A percentile compares a stretch with the other conserved stretches of the same genome.
phyloP scores from a whole-genome alignment of 2,797 vertebrate genomes.

The Balearica regulorum region DNA sequence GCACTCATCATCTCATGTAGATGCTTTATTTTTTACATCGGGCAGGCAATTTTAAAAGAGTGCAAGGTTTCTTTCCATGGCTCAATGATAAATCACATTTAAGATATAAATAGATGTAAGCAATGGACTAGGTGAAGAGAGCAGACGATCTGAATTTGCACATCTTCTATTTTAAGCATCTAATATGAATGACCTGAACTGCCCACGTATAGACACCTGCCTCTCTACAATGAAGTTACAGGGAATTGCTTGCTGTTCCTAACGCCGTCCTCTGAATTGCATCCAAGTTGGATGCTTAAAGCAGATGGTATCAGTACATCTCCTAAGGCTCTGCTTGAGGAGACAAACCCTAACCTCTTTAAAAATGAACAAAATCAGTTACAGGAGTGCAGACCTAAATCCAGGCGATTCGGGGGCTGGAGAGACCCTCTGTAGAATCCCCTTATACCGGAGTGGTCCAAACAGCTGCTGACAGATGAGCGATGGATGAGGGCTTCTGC shows the following conservation, averaged over 20 bases:
- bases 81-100: background rate
- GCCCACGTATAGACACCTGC: background rate
- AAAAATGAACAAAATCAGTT: background rate
- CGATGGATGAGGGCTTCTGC: fast-evolving
- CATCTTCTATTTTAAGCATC: slow-evolving; percentile 30
- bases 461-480: background rate
- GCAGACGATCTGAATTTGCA: background rate
- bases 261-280: background rate
- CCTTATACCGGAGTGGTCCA: background rate
- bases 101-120: background rate
- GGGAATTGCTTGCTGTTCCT: slow-evolving; percentile 13
- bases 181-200: slow-evolving; percentile 28
- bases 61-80: background rate
- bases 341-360: background rate
- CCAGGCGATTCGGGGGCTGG: background rate
- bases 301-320: slow-evolving; percentile 45
- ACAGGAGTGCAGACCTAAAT: background rate
- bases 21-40: fast-evolving
- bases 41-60: background rate
- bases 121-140: background rate
- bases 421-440: background rate
- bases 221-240: background rate
- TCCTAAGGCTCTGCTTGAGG: background rate
- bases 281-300: slow-evolving; percentile 45
- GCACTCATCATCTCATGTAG: background rate